Base-by-base conservation (phyloP, 2,113 vertebrate genomes). In the Hydrochoerus hydrochaeris region DNA sequence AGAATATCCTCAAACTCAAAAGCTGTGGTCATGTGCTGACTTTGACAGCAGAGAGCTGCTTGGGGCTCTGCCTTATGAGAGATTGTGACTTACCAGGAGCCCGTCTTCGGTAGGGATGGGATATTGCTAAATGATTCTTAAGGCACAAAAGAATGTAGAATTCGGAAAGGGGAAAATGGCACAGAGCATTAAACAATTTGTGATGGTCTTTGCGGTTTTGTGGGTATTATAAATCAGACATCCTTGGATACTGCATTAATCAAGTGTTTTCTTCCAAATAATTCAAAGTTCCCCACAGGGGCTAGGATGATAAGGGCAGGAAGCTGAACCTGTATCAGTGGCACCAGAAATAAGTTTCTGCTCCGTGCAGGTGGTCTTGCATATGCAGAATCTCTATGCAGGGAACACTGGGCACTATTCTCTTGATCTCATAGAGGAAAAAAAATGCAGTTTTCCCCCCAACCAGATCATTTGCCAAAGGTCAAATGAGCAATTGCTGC, bases 1-100 rank as follows among this genome's bases (percentile, higher is more conserved):
- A 52, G 30, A 90, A 30, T 73, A 71, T 54, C 28, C 38, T 98
- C 92, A 77, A 81, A 86, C 17, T 67, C 78, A 73, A 30, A 86
- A 75, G 49, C 88, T 90, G 80, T 90, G 32, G n/a, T 93, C 20
- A 7, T 35, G 24, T 44, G 44, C 1, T 38, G n/a, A 8, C 30
- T 81, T 30, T 41, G 75, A 49, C 16, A 78, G 75, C 26, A 30
- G 44, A 46, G 44, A 32, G 49, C 26, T 38, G 38, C 86, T 67
- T 16, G 24, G 46, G 28, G 12, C 73, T 67, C 14, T 73, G 54
- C n/a, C n/a, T 38, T 67, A 24, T 38, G 20, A 69, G 46, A 46
- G 5, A 20, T 30, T 73, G 19, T 85, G 10, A 4, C n/a, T 32
- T 38, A 49, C 28, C 3, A 19, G 44, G 3, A 63, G 85, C n/a